phyloP scores from a whole-genome alignment of 2,113 vertebrate genomes.

The Riparia riparia region DNA sequence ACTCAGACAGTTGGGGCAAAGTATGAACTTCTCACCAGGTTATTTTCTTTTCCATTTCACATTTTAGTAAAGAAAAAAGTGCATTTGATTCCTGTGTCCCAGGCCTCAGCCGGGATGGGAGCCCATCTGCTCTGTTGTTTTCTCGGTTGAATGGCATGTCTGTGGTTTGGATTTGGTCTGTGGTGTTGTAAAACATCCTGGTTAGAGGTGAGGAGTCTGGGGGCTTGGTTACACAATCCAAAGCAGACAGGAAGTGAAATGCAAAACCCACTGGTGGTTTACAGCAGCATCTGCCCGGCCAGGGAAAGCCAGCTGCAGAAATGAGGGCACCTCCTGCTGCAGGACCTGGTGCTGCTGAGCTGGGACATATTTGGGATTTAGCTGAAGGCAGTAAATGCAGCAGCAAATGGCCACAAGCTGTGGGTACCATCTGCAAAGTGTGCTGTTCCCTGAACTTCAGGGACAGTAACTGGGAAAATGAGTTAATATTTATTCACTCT shows the following conservation, averaged over 20 bases:
- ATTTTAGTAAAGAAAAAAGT: background rate
- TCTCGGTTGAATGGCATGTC: background rate
- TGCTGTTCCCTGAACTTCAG: background rate
- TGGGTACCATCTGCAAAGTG: background rate
- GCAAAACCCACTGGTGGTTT: background rate
- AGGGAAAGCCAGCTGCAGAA: background rate
- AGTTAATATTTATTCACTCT: background rate
- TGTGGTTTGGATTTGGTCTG: slow-evolving; percentile 30
- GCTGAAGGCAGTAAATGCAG: background rate
- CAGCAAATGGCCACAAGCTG: background rate
- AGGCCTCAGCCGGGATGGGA: background rate
- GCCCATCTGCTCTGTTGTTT: background rate
- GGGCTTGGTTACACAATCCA: slow-evolving; percentile 5
- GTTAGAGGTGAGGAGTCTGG: background rate
- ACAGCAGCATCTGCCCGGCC: background rate
- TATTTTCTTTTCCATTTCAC: background rate
- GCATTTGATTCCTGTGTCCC: background rate
- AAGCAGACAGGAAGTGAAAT: slow-evolving; percentile 4
- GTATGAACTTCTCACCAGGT: background rate
- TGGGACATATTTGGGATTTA: accelerated
- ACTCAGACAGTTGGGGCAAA: background rate
- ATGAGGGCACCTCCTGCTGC: background rate
- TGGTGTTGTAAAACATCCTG: background rate
- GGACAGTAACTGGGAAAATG: background rate
- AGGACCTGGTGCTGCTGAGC: background rate